A percentile compares a stretch with the other conserved stretches of the same genome.
phyloP scores from a whole-genome alignment of 1,140 invertebrate species.

The Euwallacea fornicatus region DNA sequence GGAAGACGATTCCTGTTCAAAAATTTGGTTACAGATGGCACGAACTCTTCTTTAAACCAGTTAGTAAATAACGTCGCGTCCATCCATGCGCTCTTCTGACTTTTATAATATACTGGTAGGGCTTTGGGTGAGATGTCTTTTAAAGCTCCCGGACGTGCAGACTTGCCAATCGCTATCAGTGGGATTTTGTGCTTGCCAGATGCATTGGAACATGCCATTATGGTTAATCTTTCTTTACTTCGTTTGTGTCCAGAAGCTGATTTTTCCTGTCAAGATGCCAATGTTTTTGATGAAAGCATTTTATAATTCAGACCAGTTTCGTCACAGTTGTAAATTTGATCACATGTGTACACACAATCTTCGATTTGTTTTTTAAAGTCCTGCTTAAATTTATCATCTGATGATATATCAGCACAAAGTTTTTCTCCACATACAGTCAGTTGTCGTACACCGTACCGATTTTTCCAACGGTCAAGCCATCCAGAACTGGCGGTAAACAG shows the following conservation, averaged over 20 bases:
- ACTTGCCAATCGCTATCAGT: constrained; percentile 41
- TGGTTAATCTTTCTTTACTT: constrained; percentile 50
- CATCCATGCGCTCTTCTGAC: constrained; percentile 22
- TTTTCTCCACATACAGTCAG: constrained; percentile 30
- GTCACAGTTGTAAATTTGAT: constrained; percentile 52
- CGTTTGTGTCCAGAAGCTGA: constrained; percentile 49
- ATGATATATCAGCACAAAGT: constrained; percentile 16
- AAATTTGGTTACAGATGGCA: constrained; percentile 24
- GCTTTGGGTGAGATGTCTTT: constrained; percentile 18
- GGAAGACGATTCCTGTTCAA: constrained; percentile 16
- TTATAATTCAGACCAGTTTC: constrained; percentile 54
- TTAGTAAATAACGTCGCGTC: constrained; percentile 25
- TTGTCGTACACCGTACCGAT: constrained; percentile 24
- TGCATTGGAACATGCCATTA: constrained; percentile 52
- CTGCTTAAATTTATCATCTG: constrained; percentile 4
- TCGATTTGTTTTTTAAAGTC: constrained; percentile 2
- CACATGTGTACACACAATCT: background rate
- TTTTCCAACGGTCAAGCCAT: constrained; percentile 29
- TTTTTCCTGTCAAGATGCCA: constrained; percentile 47
- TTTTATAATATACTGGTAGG: constrained; percentile 12
- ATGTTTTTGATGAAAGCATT: constrained; percentile 42
- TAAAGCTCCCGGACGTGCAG: constrained; percentile 20
- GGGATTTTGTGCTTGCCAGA: constrained; percentile 49
- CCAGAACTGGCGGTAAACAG: constrained; percentile 28
- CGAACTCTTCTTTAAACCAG: constrained; percentile 34